These are phyloP conservation scores for Leptodirus hochenwartii DNA, from an alignment of 2,888 invertebrate species.

Conservation along the genomic window DNA sequence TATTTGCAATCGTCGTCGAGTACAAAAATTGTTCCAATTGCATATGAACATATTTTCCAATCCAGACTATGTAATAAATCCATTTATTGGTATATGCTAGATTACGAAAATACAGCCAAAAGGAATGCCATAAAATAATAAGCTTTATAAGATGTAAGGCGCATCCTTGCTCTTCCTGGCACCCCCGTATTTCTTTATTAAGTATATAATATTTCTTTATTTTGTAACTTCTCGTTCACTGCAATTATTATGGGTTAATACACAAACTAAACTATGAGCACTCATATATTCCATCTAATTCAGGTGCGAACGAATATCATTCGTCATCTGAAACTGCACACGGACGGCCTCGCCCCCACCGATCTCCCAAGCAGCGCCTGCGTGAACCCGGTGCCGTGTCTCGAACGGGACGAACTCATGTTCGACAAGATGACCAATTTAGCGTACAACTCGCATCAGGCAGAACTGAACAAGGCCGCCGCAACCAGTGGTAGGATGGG, in stretches of 20 bases:
- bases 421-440: conserved; percentile 75
- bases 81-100: too few species aligned
- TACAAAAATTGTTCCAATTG: too few species aligned
- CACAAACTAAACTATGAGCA: background rate
- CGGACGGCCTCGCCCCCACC: conserved; percentile 36
- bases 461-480: conserved; percentile 18
- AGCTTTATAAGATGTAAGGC: too few species aligned
- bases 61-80: too few species aligned
- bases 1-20: too few species aligned
- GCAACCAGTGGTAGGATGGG: conserved; percentile 27
- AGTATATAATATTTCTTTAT: background rate
- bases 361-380: conserved; percentile 43
- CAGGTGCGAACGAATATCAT: conserved; percentile 49
- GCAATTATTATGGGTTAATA: background rate
- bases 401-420: conserved; percentile 59
- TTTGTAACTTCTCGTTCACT: conserved; percentile 1
- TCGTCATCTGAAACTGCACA: conserved; percentile 49
- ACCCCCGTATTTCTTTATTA: background rate
- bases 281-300: too few species aligned
- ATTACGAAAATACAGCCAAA: too few species aligned
- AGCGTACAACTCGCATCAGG: conserved; percentile 45
- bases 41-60: too few species aligned
- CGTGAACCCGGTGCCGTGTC: conserved; percentile 65
- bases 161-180: too few species aligned
- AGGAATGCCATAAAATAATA: too few species aligned